Evolutionary conservation across 2,113 vertebrate genomes (phyloP).

Genomic region (Cyphomyrus plagiostoma): DNA sequence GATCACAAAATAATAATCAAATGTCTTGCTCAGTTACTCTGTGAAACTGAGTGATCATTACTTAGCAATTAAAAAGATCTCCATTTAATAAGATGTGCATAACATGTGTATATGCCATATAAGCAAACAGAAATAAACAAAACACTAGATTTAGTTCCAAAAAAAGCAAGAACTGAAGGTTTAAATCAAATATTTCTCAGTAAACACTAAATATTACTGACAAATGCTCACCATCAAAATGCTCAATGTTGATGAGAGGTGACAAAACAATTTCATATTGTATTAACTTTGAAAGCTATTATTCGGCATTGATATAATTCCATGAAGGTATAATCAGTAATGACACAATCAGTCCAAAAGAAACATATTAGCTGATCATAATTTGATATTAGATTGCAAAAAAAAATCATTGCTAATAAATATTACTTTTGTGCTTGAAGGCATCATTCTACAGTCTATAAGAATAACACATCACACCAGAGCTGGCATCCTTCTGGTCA

Average conservation of each 20-base stretch:
- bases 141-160: neutral
- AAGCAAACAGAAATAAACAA: neutral
- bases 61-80: neutral
- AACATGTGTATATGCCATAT: neutral
- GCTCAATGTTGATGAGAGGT: neutral
- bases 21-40: neutral
- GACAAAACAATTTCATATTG: neutral
- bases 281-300: neutral
- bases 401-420: neutral
- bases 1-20: neutral
- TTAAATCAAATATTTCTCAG: neutral
- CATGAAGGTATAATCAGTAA: neutral
- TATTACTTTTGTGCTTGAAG: neutral
- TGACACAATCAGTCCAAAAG: neutral
- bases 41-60: neutral
- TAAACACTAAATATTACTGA: neutral
- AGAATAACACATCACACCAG: neutral
- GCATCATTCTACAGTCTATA: neutral
- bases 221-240: neutral
- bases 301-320: neutral
- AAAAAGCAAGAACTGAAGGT: neutral
- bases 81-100: neutral
- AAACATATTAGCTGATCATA: constrained; percentile 4
- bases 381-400: neutral
- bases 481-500: neutral